Base-by-base conservation (phyloP, 2,797 vertebrate genomes). In the Gambusia yucatana region DNA sequence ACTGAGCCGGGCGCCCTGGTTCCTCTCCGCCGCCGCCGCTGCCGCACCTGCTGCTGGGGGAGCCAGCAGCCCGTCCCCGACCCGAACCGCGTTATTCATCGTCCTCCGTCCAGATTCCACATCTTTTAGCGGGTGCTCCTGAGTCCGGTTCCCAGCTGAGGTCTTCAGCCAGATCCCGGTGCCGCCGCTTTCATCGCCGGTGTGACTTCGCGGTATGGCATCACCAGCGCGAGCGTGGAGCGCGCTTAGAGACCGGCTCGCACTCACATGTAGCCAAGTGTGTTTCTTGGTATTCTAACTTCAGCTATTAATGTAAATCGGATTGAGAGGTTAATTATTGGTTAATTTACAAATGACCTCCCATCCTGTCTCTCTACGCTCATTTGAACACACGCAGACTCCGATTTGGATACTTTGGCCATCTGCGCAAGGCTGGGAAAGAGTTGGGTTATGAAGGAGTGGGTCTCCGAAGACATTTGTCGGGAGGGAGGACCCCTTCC, bases 141-240 rank as follows among this genome's bases (percentile, higher is more conserved):
- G 94, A 46, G 83, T 83, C 88, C 94, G 93, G 92, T 96, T 93
- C 61, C 93, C 95, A 9, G 93, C 75, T 3, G 95, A 92, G 63
- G 90, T 93, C 93, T 96, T 97, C 95, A 97, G 93, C 98, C 97
- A 97, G 95, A 98, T 96, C 92, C 97, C 97, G 85, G 96, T 93
- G 92, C 96, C 93, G 78, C 90, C 83, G 85, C 82, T 87, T 89
- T 97, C 97, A 85, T 97, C 98, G 92, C 96, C 96, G 93, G 96
- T 94, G 96, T 96, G 97, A 93, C 96, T 97, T 92, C 97, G 96
- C 96, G 97, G 97, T 97, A 98, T 99, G 95, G 96, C 97, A 97
- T 98, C 96, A 96, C 96, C 96, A 92, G 93, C 95, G 91, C 92
- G 83, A 83, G 87, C 84, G 85, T 88, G 91, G 82, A 85, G 89